Base-by-base conservation (phyloP, 37 sponge, comb jelly and placozoan genomes). In the Eunapius fragilis region DNA sequence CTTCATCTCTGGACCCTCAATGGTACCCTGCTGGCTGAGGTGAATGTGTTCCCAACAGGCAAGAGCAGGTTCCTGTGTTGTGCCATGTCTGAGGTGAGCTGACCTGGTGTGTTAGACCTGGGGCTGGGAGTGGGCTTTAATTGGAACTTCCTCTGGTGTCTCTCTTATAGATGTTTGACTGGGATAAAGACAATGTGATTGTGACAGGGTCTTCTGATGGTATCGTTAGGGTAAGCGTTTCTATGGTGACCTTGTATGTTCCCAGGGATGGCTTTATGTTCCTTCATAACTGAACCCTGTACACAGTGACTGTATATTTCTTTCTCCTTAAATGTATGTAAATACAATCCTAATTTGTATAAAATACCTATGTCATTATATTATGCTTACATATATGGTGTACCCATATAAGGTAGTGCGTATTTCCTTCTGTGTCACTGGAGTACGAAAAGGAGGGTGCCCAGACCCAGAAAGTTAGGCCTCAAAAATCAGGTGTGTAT, bases 171-270 rank as follows among this genome's bases (percentile, higher is more conserved):
- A 30, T 95, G 79, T 83, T 89, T 83, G 92, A 92, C 25, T 98
- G 97, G 95, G 97, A 98, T 83, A 92, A 78, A 34, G 91, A 96
- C 33, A 98, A 98, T 86, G 99, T 98, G 24, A 92, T 98, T 17
- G 76, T 96, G 32, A 94, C 97, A 13, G 99, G 99, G 0, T 96
- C 95, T 3, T 75, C 92, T 25, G 99, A 98, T 85, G 99, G 99
- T 14, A 80, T 93, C 73, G 94, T 98, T 3, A 84, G 99, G 85
- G 96, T 98, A 71, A 79, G 98, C 88, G 34, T n/a, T n/a, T n/a
- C n/a, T n/a, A n/a, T n/a, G n/a, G n/a, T n/a, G n/a, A n/a, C n/a
- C n/a, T n/a, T 37, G 27, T 24, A 10, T 28, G 25, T 26, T 3
- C n/a, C 4, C 7, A 10, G 3, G 7, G 31, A 76, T 25, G 77